phyloP scores from a whole-genome alignment of 1,140 invertebrate species.

The Ganaspis sp. region DNA sequence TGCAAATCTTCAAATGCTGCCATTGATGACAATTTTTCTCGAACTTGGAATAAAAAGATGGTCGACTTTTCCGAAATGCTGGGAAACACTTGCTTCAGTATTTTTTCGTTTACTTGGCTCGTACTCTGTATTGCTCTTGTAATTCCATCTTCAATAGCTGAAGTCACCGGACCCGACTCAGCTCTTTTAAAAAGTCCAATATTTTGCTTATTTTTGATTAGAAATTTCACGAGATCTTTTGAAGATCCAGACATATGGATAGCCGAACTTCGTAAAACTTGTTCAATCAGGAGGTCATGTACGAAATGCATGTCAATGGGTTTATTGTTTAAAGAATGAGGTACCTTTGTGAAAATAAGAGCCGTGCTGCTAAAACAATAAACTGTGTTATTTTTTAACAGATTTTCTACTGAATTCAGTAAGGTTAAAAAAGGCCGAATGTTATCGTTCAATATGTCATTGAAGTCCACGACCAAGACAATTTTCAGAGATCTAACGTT shows the following conservation, averaged over 20 bases:
- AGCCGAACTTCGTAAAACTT: not conserved
- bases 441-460: not conserved
- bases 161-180: not conserved
- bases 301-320: not conserved
- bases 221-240: not conserved
- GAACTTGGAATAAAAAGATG: not conserved
- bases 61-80: not conserved
- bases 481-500: not conserved
- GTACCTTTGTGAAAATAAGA: not conserved
- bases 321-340: not conserved
- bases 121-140: not conserved
- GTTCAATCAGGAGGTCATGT: not conserved
- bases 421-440: not conserved
- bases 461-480: not conserved
- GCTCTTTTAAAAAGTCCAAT: constrained; percentile 5
- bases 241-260: not conserved
- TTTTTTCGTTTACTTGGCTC: not conserved
- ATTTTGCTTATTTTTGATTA: not conserved
- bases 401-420: not conserved
- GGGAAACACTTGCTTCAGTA: not conserved
- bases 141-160: not conserved
- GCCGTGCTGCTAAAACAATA: not conserved
- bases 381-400: not conserved
- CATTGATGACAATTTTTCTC: not conserved
- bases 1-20: not conserved